A percentile compares a stretch with the other conserved stretches of the same genome.
Evolutionary conservation across 2,113 vertebrate genomes (phyloP).

Genomic region (Vidua macroura): DNA sequence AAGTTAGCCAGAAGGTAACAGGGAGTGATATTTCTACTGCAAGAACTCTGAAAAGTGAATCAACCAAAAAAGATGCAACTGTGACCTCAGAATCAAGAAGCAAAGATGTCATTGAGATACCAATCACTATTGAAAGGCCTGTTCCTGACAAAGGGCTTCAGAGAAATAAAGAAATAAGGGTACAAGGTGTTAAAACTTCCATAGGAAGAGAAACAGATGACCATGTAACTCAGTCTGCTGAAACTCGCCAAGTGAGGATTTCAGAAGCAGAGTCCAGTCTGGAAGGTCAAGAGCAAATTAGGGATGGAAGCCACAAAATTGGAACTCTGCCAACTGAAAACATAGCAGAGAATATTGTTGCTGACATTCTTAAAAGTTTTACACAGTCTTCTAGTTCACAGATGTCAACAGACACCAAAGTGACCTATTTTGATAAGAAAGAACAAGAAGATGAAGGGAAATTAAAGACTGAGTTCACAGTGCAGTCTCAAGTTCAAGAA

Average conservation of each 20-base stretch:
- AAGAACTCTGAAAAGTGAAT: neutral
- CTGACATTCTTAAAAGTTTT: constrained; percentile 86
- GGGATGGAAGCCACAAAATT: neutral
- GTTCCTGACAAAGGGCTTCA: neutral
- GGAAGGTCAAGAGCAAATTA: neutral
- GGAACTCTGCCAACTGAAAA: constrained; percentile 50
- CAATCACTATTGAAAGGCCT: constrained; percentile 30
- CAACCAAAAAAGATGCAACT: neutral
- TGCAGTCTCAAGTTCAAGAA: constrained; percentile 85
- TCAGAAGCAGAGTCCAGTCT: constrained; percentile 12
- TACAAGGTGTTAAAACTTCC: neutral
- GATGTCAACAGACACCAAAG: constrained; percentile 75
- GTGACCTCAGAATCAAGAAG: neutral
- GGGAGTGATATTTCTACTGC: constrained; percentile 26
- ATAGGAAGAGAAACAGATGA: constrained; percentile 1
- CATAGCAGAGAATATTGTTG: constrained; percentile 74
- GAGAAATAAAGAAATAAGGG: neutral
- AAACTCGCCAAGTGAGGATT: neutral
- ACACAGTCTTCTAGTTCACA: constrained; percentile 79
- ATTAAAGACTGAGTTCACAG: constrained; percentile 82
- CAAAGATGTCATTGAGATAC: constrained; percentile 37
- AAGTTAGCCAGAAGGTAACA: constrained; percentile 39
- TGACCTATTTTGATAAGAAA: constrained; percentile 82
- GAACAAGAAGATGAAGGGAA: constrained; percentile 77
- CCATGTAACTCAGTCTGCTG: neutral